Evolutionary conservation across 2,797 vertebrate species (phyloP).

Genomic region (Pseudochaenichthys georgianus): DNA sequence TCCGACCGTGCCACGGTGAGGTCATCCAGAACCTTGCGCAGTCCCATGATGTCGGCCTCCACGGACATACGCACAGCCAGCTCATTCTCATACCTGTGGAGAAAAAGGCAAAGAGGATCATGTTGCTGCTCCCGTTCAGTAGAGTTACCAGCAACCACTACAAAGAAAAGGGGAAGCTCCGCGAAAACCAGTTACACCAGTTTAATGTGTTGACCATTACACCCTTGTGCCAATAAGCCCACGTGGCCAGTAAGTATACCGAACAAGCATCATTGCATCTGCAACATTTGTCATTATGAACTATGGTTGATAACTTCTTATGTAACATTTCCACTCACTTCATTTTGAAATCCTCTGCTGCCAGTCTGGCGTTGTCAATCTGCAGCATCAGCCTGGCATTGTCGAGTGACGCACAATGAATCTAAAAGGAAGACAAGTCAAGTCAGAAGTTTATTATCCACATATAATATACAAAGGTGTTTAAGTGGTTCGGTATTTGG

Average conservation of each 20-base stretch:
- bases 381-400: slow-evolving; percentile 81
- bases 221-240: not conserved
- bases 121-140: not conserved
- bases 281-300: not conserved
- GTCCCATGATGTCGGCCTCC: slow-evolving; percentile 77
- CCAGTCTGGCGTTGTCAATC: slow-evolving; percentile 84
- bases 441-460: not conserved
- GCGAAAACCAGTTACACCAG: slow-evolving; percentile 60
- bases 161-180: not conserved
- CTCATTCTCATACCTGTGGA: slow-evolving; percentile 81
- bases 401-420: slow-evolving; percentile 59
- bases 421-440: slow-evolving; percentile 59
- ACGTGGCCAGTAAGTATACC: slow-evolving; percentile 1
- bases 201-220: slow-evolving; percentile 38
- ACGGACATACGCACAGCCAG: slow-evolving; percentile 73
- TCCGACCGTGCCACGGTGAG: slow-evolving; percentile 78
- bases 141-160: slow-evolving; percentile 12
- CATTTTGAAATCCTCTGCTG: slow-evolving; percentile 83
- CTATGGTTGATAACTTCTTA: not conserved
- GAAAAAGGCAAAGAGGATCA: not conserved
- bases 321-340: slow-evolving; percentile 74
- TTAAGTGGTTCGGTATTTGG: not conserved
- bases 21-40: slow-evolving; percentile 81
- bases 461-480: not conserved
- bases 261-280: not conserved